Conservation (phyloP, 2,888 invertebrate species). For the Tineola bisselliella region DNA sequence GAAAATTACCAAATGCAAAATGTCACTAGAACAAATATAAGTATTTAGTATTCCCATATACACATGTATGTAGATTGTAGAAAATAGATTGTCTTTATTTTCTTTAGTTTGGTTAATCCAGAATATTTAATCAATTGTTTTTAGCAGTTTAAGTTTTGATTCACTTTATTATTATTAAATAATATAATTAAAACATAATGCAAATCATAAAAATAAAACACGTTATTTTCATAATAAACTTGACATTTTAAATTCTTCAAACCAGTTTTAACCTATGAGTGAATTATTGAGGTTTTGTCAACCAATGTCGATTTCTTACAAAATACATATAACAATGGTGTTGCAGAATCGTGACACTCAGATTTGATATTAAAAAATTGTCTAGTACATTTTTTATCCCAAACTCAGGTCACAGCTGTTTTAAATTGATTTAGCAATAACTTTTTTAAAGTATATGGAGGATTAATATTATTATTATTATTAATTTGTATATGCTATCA, state of each 20-base stretch:
- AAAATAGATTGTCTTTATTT: no score
- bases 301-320: conserved; percentile 4
- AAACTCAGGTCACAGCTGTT: neutral
- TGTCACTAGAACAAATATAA: no score
- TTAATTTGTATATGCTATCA: no score
- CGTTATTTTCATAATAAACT: neutral
- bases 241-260: neutral
- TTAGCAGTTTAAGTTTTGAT: no score
- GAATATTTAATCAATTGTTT: no score
- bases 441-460: neutral
- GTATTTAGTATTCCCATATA: no score
- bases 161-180: no score
- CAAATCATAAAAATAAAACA: neutral
- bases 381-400: neutral
- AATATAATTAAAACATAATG: neutral
- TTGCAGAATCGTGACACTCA: conserved; percentile 6
- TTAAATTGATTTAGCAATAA: neutral
- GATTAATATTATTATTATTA: no score
- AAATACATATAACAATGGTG: neutral
- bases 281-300: neutral
- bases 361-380: neutral
- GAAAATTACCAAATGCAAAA: no score
- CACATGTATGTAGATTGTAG: no score
- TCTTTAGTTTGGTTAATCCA: no score
- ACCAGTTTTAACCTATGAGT: neutral